phyloP scores from a whole-genome alignment of 2,888 invertebrate genomes.

The Corbicula japonica region DNA sequence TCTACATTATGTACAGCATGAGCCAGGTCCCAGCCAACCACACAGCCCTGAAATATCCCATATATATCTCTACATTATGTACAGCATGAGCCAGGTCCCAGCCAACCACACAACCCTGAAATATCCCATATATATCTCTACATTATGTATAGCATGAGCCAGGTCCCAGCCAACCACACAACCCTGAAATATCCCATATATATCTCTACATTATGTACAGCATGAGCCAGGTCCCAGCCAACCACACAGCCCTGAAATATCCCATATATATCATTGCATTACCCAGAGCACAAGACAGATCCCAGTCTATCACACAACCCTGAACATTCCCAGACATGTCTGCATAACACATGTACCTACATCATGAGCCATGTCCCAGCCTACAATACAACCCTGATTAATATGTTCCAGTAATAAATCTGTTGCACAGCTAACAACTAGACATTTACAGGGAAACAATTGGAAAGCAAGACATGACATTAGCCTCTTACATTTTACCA shows the following conservation, averaged over 20 bases:
- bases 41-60: constrained; percentile 88
- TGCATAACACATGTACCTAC: constrained; percentile 89
- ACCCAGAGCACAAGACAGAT: constrained; percentile 89
- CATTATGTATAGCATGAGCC: constrained; percentile 89
- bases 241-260: constrained; percentile 88
- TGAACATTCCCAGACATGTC: constrained; percentile 85
- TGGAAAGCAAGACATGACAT: no score
- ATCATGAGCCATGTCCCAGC: constrained; percentile 89
- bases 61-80: constrained; percentile 88
- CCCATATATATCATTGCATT: constrained; percentile 88
- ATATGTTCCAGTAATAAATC: no score
- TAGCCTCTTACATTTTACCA: no score
- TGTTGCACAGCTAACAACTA: no score
- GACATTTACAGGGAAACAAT: no score
- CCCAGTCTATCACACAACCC: constrained; percentile 89
- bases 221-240: constrained; percentile 89
- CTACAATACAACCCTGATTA: constrained; percentile 88
- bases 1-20: constrained; percentile 89
- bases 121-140: constrained; percentile 86
- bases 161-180: constrained; percentile 89
- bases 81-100: constrained; percentile 89
- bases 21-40: constrained; percentile 89
- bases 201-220: constrained; percentile 88
- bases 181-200: constrained; percentile 87
- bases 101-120: constrained; percentile 88